These are phyloP conservation scores for Sitophilus oryzae DNA, from an alignment of 1,140 invertebrate species.

Conservation along the genomic window DNA sequence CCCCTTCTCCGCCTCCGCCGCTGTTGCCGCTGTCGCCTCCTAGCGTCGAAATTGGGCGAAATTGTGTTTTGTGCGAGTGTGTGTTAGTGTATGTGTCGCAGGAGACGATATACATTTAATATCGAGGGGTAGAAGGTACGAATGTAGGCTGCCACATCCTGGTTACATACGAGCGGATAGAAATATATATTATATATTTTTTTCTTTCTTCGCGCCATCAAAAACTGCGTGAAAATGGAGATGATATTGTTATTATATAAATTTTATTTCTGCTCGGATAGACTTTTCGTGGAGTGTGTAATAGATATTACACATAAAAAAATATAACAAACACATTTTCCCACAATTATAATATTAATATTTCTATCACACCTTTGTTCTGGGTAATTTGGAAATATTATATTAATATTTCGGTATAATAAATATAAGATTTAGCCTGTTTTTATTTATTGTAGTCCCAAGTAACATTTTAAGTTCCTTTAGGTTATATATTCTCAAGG, in stretches of 20 bases:
- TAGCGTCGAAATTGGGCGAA: conserved; percentile 6
- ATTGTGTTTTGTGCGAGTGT: conserved; percentile 1
- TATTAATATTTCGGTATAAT: too few species aligned
- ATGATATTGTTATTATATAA: not conserved
- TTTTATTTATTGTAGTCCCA: too few species aligned
- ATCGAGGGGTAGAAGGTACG: conserved; percentile 10
- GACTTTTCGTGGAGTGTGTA: too few species aligned
- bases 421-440: too few species aligned
- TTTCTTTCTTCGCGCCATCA: not conserved
- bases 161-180: not conserved
- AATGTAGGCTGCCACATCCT: not conserved
- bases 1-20: too few species aligned
- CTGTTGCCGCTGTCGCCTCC: conserved; percentile 12
- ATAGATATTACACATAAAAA: too few species aligned
- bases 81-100: conserved; percentile 6
- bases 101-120: conserved; percentile 17
- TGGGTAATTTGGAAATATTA: too few species aligned
- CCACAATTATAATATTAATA: too few species aligned
- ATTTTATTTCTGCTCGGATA: not conserved
- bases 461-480: too few species aligned
- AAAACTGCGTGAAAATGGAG: not conserved
- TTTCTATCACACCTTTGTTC: too few species aligned
- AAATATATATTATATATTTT: not conserved
- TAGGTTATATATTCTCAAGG: too few species aligned
- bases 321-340: too few species aligned